These are phyloP conservation scores for Cryptoleucopteryx plumbea DNA, from an alignment of 2,113 vertebrate species.

Conservation along the genomic window DNA sequence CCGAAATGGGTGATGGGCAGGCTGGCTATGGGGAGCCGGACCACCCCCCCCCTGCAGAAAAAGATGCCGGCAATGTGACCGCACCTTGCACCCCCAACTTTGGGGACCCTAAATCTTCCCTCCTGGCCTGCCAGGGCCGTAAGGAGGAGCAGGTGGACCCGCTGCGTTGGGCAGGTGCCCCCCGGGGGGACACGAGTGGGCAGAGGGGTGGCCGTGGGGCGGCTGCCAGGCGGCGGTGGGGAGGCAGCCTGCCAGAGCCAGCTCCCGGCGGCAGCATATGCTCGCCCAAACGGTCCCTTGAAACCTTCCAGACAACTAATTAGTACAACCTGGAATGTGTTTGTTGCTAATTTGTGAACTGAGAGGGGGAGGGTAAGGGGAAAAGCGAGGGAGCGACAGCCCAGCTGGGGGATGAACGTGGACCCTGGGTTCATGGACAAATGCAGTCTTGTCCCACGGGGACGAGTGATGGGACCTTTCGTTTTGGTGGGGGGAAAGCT, in stretches of 20 bases:
- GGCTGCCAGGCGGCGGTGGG: not conserved
- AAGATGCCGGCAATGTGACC: not conserved
- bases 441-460: fast-evolving
- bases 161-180: fast-evolving
- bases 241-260: not conserved
- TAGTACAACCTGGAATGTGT: not conserved
- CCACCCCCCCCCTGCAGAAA: not conserved
- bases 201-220: not conserved
- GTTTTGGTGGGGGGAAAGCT: fast-evolving
- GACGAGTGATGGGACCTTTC: not conserved
- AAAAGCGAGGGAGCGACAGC: not conserved
- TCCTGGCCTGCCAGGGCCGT: not conserved
- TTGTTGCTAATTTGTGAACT: not conserved
- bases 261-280: not conserved
- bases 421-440: fast-evolving
- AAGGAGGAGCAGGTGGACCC: fast-evolving
- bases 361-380: not conserved
- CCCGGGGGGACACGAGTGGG: not conserved
- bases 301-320: not conserved
- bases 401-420: fast-evolving
- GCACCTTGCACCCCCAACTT: not conserved
- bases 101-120: not conserved
- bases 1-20: fast-evolving
- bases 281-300: not conserved
- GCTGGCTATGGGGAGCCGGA: not conserved